Evolutionary conservation across 2,888 invertebrate genomes (phyloP), one percentile per base, ranked within the genome.

Genomic region (Slavum lentiscoides): DNA sequence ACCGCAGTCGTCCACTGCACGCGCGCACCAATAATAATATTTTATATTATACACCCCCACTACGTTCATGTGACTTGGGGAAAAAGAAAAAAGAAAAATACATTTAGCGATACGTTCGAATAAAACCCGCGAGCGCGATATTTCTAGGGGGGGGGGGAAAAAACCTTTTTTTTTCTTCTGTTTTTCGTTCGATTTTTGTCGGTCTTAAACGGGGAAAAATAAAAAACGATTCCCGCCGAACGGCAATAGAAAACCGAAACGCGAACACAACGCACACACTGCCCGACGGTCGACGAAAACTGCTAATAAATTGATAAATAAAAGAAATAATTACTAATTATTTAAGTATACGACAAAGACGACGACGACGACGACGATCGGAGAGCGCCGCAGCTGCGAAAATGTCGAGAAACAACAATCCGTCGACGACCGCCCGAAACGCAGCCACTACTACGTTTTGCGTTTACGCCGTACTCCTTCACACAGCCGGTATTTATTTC

Each of bases 391-490:
- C 6, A 6, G 7, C 30, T 17, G 30, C 13, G 13, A 30, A 5
- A 19, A 59, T 58, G n/a, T 21, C 21, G n/a, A 21, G 39, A n/a
- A 11, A 66, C 49, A 11, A 66, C 49, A 49, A 13, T 49, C 11
- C 49, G 49, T 49, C 49, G 13, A 43, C 37, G 39, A 66, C 39
- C 5, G 11, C 66, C 2, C 66, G 7, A 49, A 15, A 17, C 1
- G 53, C 5, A 30, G 4, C 4, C 30, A 30, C 30, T 49, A 23
- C 49, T 15, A 53, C 64, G 53, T 64, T 53, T 3, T 64, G 30
- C 74, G 8, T 74, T 64, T 64, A 30, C 37, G 17, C 37, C 53
- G 21, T 64, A 53, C 37, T 74, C n/a, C 53, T 74, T 53, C 74
- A 74, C 30, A 23, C 64, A 2, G 19, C 17, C 55, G 53, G 74